Percentiles rank a stretch among this genome's conserved stretches.
Conservation (phyloP, 2,888 invertebrate genomes). For the Galerucella calmariensis region DNA sequence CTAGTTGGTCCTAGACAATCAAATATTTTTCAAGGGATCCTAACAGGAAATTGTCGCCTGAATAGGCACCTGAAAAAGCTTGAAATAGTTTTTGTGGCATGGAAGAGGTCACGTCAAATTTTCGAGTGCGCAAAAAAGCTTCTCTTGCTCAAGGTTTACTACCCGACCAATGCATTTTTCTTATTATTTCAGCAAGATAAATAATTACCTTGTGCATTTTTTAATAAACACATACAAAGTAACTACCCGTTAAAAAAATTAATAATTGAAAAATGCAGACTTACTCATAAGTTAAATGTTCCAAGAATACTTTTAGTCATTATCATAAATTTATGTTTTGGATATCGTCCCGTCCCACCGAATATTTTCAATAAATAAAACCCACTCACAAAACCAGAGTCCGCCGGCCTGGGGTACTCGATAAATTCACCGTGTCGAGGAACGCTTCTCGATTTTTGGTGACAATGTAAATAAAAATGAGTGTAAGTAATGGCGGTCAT, state of each 20-base stretch:
- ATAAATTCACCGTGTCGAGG: conserved; percentile 48
- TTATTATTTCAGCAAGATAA: neutral
- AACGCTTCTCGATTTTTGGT: conserved; percentile 53
- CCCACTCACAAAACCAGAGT: conserved; percentile 45
- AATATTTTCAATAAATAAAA: conserved; percentile 55
- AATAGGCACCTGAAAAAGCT: too few relatives aligned
- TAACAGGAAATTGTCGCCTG: too few relatives aligned
- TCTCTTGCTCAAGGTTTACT: too few relatives aligned
- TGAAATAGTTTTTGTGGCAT: too few relatives aligned
- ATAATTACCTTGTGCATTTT: neutral
- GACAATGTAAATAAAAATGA: conserved; percentile 60
- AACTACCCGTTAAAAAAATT: conserved; percentile 17
- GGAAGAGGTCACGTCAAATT: too few relatives aligned
- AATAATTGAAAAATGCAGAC: conserved; percentile 28
- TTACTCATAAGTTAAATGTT: conserved; percentile 40
- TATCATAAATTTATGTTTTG: conserved; percentile 50
- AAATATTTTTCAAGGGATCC: too few relatives aligned
- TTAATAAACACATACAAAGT: neutral
- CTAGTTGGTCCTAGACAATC: too few relatives aligned
- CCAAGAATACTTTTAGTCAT: conserved; percentile 53
- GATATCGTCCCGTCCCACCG: conserved; percentile 48
- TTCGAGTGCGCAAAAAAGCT: too few relatives aligned
- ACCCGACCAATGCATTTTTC: neutral
- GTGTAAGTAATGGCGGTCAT: conserved; percentile 59
- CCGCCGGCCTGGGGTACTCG: conserved; percentile 45